Percentiles rank a stretch among this genome's conserved stretches.
Conservation (phyloP, 2,888 invertebrate species). For the Argyresthia goedartella region DNA sequence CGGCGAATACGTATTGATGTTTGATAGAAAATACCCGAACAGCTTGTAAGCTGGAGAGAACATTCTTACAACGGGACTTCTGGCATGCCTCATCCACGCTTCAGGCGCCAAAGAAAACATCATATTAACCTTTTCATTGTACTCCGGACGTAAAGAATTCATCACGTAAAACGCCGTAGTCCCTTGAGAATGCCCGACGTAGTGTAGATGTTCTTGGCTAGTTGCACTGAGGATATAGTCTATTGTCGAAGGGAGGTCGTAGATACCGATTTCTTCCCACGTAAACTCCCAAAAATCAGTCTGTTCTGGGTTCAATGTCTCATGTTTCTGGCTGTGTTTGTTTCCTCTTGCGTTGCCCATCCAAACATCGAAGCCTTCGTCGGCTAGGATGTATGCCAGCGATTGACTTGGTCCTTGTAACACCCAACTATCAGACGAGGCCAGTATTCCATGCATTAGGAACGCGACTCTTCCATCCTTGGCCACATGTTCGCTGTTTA, state of each 20-base stretch:
- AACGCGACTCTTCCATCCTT: conserved; percentile 59
- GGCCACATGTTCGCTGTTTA: conserved; percentile 18
- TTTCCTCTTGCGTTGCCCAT: conserved; percentile 88
- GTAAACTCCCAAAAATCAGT: conserved; percentile 58
- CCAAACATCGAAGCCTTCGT: conserved; percentile 82
- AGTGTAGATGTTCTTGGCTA: conserved; percentile 64
- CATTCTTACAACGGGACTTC: conserved; percentile 34
- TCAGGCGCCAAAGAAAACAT: conserved; percentile 73
- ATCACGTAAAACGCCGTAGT: conserved; percentile 71
- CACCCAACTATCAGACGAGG: conserved; percentile 81
- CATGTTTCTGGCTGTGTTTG: conserved; percentile 73
- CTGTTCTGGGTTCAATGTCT: conserved; percentile 19
- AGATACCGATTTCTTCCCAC: conserved; percentile 80
- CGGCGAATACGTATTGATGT: conserved; percentile 23
- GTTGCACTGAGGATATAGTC: conserved; percentile 70
- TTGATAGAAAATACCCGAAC: conserved; percentile 23
- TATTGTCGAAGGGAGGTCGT: conserved; percentile 80
- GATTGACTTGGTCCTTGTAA: conserved; percentile 73
- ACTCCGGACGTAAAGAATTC: conserved; percentile 63
- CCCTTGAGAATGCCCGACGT: conserved; percentile 81
- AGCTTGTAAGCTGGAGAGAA: conserved; percentile 28
- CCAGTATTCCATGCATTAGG: conserved; percentile 84
- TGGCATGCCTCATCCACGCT: conserved; percentile 60
- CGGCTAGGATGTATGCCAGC: conserved; percentile 74
- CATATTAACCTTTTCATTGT: conserved; percentile 64